phyloP scores from a whole-genome alignment of 1,140 invertebrate species.

The Ephestia elutella region DNA sequence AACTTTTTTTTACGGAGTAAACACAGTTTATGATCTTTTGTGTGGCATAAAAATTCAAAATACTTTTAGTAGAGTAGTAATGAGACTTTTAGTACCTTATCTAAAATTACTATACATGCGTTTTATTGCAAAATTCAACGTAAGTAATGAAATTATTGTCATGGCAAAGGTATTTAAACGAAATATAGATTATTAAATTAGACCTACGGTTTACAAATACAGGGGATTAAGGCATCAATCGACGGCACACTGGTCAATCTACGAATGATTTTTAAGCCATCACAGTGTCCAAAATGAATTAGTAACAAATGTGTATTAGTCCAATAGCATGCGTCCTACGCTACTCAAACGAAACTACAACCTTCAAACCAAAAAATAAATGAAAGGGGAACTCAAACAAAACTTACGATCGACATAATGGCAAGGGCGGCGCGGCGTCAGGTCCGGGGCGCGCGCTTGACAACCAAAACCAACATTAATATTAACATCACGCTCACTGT shows the following conservation, averaged over 20 bases:
- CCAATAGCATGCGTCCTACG: constrained; percentile 20
- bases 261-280: constrained; percentile 23
- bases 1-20: not conserved
- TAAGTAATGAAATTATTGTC: not conserved
- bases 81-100: too few species aligned
- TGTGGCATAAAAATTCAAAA: constrained; percentile 18
- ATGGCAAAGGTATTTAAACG: not conserved
- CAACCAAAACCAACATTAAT: constrained; percentile 25
- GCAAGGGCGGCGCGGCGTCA: constrained; percentile 49
- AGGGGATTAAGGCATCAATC: not conserved
- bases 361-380: constrained; percentile 12
- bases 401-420: constrained; percentile 75
- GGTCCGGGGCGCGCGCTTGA: constrained; percentile 18
- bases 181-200: not conserved
- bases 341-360: constrained; percentile 19
- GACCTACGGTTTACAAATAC: not conserved
- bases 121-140: not conserved
- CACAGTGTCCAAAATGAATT: constrained; percentile 14
- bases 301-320: constrained; percentile 19
- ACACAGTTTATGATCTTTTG: not conserved
- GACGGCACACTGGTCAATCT: not conserved
- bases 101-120: not conserved
- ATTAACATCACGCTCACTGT: constrained; percentile 39
- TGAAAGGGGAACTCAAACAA: constrained; percentile 45
- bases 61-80: too few species aligned